phyloP scores from a whole-genome alignment of 2,113 vertebrate genomes.

The Vicugna pacos region DNA sequence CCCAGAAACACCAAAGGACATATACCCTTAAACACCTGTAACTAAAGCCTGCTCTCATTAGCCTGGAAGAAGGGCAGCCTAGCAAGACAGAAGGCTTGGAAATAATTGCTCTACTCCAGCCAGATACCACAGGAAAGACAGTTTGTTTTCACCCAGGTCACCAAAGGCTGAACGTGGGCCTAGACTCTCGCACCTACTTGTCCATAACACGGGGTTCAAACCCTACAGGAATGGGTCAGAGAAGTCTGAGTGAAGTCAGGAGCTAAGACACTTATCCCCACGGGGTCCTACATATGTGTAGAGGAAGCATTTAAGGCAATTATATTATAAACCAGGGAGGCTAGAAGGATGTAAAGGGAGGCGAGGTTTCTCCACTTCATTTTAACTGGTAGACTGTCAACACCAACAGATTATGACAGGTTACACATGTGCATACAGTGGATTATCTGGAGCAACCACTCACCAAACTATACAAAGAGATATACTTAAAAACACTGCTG shows the following conservation, averaged over 20 bases:
- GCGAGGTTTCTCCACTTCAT: not conserved
- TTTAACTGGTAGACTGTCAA: not conserved
- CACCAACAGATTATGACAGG: not conserved
- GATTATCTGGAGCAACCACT: not conserved
- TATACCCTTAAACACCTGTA: not conserved
- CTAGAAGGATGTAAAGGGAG: not conserved
- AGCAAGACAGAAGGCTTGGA: not conserved
- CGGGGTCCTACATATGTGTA: not conserved
- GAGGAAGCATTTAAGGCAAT: not conserved
- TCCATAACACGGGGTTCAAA: not conserved
- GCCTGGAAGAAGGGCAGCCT: not conserved
- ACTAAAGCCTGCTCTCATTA: constrained; percentile 22
- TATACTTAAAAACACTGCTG: not conserved
- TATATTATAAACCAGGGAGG: not conserved
- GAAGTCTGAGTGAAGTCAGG: not conserved
- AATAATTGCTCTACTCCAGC: not conserved
- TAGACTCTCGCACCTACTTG: not conserved
- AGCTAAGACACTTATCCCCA: not conserved
- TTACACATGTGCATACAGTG: not conserved
- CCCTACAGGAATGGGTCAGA: not conserved
- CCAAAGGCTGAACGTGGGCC: not conserved
- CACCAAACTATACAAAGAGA: not conserved
- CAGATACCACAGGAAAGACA: not conserved
- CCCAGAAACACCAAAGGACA: not conserved
- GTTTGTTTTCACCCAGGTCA: not conserved